Percentiles rank a stretch among this genome's conserved stretches.
phyloP scores from a whole-genome alignment of 30 jellyfish, hydroid and myxozoan species.

The Calvadosia cruxmelitensis region DNA sequence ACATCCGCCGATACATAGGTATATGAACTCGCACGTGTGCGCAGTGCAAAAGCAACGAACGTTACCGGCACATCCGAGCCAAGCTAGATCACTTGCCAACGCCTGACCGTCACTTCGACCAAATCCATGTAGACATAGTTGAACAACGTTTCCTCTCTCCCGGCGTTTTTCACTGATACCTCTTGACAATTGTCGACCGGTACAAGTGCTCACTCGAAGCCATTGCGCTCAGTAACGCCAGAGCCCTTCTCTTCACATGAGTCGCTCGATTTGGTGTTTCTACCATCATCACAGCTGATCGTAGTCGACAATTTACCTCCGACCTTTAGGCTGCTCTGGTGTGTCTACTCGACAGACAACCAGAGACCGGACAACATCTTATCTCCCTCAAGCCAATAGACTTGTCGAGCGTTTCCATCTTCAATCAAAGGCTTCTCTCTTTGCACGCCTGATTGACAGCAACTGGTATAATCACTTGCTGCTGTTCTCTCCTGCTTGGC shows the following conservation, averaged over 20 bases:
- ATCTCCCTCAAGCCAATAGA: conserved; percentile 33
- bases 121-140: conserved; percentile 14
- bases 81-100: conserved; percentile 1
- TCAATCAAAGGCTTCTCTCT: conserved; percentile 6
- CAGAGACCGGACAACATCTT: conserved; percentile 16
- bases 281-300: conserved; percentile 24
- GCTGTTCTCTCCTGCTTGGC: conserved; percentile 9
- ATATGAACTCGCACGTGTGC: conserved; percentile 5
- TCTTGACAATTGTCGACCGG: conserved; percentile 19
- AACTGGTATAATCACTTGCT: conserved; percentile 26
- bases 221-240: conserved; percentile 14
- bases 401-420: no score
- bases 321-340: conserved; percentile 1
- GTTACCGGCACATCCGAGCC: conserved; percentile 10
- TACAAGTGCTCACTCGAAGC: conserved; percentile 22
- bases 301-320: conserved; percentile 32
- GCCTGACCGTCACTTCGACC: conserved; percentile 27
- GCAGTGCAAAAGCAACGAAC: conserved; percentile 4
- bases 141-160: conserved; percentile 6
- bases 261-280: conserved; percentile 33
- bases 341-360: background rate
- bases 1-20: conserved; percentile 20
- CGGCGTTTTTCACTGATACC: conserved; percentile 10
- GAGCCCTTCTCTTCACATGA: conserved; percentile 12
- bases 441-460: conserved; percentile 10